Percentiles rank a stretch among this genome's conserved stretches.
These are phyloP conservation scores for Syndactyla subalaris DNA, from an alignment of 2,797 vertebrate genomes.

Conservation along the genomic window DNA sequence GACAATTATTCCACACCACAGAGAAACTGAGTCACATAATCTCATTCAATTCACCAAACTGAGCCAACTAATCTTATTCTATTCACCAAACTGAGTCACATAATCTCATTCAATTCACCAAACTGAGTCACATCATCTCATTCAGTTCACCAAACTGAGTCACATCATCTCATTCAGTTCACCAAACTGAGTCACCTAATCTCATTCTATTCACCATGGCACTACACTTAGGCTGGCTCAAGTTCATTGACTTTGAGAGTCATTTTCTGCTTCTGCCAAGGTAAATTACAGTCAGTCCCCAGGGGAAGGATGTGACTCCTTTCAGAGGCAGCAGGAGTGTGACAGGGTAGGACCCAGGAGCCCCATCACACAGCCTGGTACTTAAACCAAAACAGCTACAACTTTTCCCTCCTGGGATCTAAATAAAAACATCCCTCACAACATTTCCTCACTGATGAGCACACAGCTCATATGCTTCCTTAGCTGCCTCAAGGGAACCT, in stretches of 20 bases:
- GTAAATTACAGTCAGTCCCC: neutral
- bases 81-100: neutral
- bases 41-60: neutral
- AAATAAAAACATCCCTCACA: conserved; percentile 40
- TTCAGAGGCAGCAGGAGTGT: neutral
- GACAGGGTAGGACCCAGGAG: neutral
- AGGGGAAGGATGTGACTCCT: neutral
- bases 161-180: neutral
- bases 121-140: neutral
- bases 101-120: neutral
- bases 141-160: neutral
- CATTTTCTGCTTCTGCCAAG: neutral
- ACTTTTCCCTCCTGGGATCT: neutral
- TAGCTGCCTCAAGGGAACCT: conserved; percentile 20
- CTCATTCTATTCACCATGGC: neutral
- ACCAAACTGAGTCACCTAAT: neutral
- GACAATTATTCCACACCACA: neutral
- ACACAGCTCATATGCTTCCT: neutral
- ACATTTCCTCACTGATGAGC: conserved; percentile 15
- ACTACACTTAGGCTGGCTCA: neutral
- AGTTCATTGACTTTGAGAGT: neutral
- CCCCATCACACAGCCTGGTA: neutral
- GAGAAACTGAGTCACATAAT: neutral
- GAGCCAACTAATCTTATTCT: neutral
- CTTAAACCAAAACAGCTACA: conserved; percentile 12